Evolutionary conservation across 1,140 invertebrate species (phyloP), one percentile per base, ranked within the genome.

Genomic region (Platorchestia sp.): DNA sequence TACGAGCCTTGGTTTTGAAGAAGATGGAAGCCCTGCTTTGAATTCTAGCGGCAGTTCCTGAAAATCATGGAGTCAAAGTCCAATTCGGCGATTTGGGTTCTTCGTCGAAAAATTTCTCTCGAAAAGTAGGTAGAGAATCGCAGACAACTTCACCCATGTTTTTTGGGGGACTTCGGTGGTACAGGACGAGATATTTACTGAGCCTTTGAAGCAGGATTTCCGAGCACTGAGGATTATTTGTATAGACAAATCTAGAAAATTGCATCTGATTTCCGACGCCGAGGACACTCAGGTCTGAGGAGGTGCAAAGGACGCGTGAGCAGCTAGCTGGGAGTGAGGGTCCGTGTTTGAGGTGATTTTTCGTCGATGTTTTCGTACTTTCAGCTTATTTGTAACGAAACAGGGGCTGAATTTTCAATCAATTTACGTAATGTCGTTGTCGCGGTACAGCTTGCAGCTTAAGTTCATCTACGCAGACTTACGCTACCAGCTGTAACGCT

Each of bases 51-150:
- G 45, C 43, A n/a, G 91, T 40, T 45, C 44, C 45, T 40, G 43
- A 47, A 93, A 93, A 93, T 93, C 87, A 90, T 93, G 91, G 91
- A 93, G 91, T 93, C 43, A 93, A 93, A 93, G 91, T 47, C 45
- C 91, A 45, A 45, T 93, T 93, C 45, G 45, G 22, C 91, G 91
- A 93, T 93, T 93, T 75, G 59, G 91, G 91, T 93, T 93, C 91
- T 93, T 93, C 40, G 91, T 93, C 43, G 91, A n/a, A 40, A 45
- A 89, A 42, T 42, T 89, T 75, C 59, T 75, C 59, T 3, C 14
- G 59, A 75, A 75, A 75, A 19, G 59, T 36, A 75, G 10, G 59
- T 75, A 75, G 59, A 75, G 59, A 75, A 75, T 10, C 7, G 59
- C 1, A 36, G 59, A 75, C 10, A 51, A 75, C 1, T 36, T 36